Evolutionary conservation across 2,888 invertebrate species (phyloP).

Genomic region (Capitulum mitella): DNA sequence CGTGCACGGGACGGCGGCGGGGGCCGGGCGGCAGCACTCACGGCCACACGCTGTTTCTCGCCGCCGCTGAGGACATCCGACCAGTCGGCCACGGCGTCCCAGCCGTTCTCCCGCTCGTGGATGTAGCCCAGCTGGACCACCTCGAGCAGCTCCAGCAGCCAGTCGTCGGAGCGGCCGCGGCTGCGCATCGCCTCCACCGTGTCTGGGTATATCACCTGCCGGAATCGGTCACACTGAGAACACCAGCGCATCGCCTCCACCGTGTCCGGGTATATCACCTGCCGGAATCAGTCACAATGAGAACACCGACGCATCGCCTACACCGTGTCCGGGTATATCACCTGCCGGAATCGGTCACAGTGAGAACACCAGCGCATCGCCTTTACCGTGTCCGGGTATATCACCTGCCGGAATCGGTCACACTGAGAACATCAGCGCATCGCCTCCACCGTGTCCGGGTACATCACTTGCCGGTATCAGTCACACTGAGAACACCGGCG

Average conservation of each 20-base stretch:
- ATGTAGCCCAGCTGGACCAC: constrained; percentile 79
- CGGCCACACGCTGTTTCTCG: constrained; percentile 94
- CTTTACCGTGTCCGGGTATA: constrained; percentile 84
- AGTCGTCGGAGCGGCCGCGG: constrained; percentile 65
- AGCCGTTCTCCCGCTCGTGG: constrained; percentile 73
- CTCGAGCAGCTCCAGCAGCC: constrained; percentile 66
- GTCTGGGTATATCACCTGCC: constrained; percentile 83
- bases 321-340: constrained; percentile 88
- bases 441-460: too few relatives aligned
- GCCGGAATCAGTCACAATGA: too few relatives aligned
- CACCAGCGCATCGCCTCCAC: constrained; percentile 73
- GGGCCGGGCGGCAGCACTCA: constrained; percentile 45
- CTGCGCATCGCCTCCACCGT: constrained; percentile 74
- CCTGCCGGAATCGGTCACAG: too few relatives aligned
- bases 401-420: constrained; percentile 62
- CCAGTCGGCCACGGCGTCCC: constrained; percentile 95
- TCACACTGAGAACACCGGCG: too few relatives aligned
- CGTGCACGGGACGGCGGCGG: not conserved
- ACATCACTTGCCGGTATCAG: too few relatives aligned
- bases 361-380: too few relatives aligned
- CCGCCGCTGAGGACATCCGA: constrained; percentile 97
- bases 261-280: constrained; percentile 89
- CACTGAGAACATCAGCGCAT: too few relatives aligned
- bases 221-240: too few relatives aligned
- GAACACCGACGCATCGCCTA: constrained; percentile 77